Evolutionary conservation across 2,113 vertebrate species (phyloP).

Genomic region (Cnemophilus loriae): DNA sequence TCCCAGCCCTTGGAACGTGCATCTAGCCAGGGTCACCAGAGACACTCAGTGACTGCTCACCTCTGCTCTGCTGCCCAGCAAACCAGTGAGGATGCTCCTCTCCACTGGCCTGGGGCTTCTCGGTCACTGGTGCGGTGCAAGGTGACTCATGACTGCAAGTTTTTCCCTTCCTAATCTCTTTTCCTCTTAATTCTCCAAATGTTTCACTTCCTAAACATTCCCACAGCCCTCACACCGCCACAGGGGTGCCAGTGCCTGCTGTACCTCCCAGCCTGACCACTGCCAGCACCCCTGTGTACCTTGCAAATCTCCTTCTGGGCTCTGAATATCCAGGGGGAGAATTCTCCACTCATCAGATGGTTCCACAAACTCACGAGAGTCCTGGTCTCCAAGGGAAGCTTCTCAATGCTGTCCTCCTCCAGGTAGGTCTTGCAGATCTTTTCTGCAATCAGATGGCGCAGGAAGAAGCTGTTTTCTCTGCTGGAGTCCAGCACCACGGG

Average conservation of each 20-base stretch:
- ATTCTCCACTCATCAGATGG: conserved; percentile 55
- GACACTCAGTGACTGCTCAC: background rate
- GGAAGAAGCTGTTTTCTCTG: conserved; percentile 46
- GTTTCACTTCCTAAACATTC: background rate
- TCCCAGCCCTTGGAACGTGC: background rate
- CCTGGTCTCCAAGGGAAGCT: conserved; percentile 38
- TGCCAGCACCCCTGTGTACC: background rate
- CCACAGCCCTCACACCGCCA: background rate
- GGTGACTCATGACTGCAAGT: background rate
- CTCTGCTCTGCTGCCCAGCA: background rate
- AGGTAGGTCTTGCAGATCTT: conserved; percentile 66
- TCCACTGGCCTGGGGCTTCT: background rate
- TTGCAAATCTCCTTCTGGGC: conserved; percentile 71
- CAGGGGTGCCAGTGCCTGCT: background rate
- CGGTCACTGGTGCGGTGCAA: background rate
- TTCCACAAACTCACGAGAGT: conserved; percentile 45
- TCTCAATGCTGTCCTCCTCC: background rate
- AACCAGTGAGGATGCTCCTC: background rate
- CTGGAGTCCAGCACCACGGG: background rate
- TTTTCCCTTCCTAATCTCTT: background rate
- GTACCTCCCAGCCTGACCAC: background rate
- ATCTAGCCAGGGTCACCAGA: background rate
- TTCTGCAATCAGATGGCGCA: conserved; percentile 37
- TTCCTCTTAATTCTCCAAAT: background rate
- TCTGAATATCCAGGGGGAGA: conserved; percentile 69